Base-by-base conservation (phyloP, 2,113 vertebrate species). In the Nothoprocta pentlandii region DNA sequence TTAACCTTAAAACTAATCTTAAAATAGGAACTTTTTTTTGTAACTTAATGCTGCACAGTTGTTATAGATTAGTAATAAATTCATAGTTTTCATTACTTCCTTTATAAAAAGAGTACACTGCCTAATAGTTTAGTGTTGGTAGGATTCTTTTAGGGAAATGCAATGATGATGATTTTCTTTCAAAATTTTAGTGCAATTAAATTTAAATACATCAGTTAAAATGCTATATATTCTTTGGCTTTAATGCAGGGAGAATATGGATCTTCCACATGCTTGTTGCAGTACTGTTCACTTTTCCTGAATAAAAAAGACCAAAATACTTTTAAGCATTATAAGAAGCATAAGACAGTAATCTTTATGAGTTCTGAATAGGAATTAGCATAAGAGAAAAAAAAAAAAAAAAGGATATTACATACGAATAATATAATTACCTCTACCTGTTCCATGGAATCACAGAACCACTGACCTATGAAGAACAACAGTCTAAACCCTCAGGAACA, bases 291-390 rank as follows among this genome's bases (percentile, higher is more conserved):
- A 11, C 12, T 70, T 54, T 19, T 59, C 64, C 58, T 14, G n/a
- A 51, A 51, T n/a, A 2, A 1, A 16, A 32, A 16, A 53, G 0
- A n/a, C 9, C 2, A 11, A 32, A 30, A 34, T 22, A 69, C 11
- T 61, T 75, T 59, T 6, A 25, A 64, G 14, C 58, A 30, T 71
- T 47, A 16, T 39, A 51, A 47, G 4, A 13, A 56, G 44, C 61
- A 73, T 0, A 4, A 83, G 69, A 74, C 0, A 23, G 32, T 56
- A 36, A 49, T 63, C 42, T 92, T 73, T 5, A 61, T 25, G 19
- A 53, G 4, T 34, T 82, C 39, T 34, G 16, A 9, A 21, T 34
- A 62, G 3, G 13, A 28, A 59, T n/a, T 85, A 36, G 0, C 1
- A 12, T 67, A 54, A 75, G 6, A 8, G 15, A 54, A 54, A 25